These are phyloP conservation scores for Melanotaenia boesemani DNA, from an alignment of 2,797 vertebrate genomes.

Conservation along the genomic window DNA sequence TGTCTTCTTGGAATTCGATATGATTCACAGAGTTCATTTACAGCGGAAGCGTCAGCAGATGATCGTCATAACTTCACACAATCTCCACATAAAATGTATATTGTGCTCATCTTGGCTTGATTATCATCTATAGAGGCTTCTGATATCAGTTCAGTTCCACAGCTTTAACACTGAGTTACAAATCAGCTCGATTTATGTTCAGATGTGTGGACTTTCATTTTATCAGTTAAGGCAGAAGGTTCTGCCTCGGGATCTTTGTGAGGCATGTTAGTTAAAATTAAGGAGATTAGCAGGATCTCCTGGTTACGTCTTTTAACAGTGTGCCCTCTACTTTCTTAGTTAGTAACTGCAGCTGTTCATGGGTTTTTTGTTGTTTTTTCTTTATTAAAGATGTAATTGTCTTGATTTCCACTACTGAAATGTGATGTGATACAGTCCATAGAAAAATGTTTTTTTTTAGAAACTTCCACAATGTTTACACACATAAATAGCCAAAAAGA, in stretches of 20 bases:
- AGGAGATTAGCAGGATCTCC: neutral
- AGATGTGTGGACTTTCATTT: neutral
- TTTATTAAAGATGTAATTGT: neutral
- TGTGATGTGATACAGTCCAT: neutral
- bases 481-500: too few species aligned
- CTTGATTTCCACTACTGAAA: neutral
- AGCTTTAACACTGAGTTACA: neutral
- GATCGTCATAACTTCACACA: neutral
- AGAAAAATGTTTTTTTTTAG: neutral
- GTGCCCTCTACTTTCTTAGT: slow-evolving; percentile 27
- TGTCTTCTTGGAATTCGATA: neutral
- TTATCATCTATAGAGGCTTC: neutral
- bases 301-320: slow-evolving; percentile 11
- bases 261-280: slow-evolving; percentile 13
- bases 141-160: neutral
- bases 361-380: neutral
- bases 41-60: neutral
- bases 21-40: slow-evolving; percentile 3
- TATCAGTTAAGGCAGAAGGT: neutral
- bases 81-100: slow-evolving; percentile 5
- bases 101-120: neutral
- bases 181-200: neutral
- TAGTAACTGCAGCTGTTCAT: slow-evolving; percentile 21
- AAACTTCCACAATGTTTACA: neutral
- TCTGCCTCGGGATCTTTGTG: neutral